Conservation (phyloP, 2,888 invertebrate species). For the Aphidoletes aphidimyza region DNA sequence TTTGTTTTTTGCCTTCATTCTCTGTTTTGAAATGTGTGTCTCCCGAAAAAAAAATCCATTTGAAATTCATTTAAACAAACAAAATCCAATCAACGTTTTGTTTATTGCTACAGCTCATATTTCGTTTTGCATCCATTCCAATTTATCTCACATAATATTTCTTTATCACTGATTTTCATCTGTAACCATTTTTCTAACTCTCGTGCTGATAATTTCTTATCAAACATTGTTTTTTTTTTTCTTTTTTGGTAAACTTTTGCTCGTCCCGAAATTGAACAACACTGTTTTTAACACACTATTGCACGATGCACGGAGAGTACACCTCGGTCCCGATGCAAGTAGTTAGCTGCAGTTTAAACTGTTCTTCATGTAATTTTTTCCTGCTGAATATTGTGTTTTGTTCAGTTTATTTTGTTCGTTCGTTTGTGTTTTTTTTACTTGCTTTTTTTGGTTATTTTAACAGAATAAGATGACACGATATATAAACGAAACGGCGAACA, state of each 20-base stretch:
- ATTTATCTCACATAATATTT: background rate
- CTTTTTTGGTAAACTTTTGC: background rate
- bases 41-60: background rate
- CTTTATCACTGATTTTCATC: too few species aligned
- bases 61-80: background rate
- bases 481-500: conserved; percentile 3
- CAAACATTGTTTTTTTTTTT: background rate
- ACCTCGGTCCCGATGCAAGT: too few species aligned
- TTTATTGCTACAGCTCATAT: conserved; percentile 7
- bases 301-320: background rate
- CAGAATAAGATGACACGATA: conserved; percentile 21
- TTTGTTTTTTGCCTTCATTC: background rate
- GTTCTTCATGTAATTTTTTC: too few species aligned
- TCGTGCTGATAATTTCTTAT: too few species aligned
- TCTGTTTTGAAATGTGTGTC: background rate
- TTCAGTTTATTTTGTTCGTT: too few species aligned
- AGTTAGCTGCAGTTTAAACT: too few species aligned
- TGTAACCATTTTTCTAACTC: too few species aligned
- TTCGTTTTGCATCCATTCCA: background rate
- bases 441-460: background rate
- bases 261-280: background rate
- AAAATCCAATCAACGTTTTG: background rate
- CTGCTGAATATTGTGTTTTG: too few species aligned
- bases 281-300: background rate
- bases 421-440: background rate